phyloP scores from a whole-genome alignment of 1,140 invertebrate species.

The Bombus haemorrhoidalis region DNA sequence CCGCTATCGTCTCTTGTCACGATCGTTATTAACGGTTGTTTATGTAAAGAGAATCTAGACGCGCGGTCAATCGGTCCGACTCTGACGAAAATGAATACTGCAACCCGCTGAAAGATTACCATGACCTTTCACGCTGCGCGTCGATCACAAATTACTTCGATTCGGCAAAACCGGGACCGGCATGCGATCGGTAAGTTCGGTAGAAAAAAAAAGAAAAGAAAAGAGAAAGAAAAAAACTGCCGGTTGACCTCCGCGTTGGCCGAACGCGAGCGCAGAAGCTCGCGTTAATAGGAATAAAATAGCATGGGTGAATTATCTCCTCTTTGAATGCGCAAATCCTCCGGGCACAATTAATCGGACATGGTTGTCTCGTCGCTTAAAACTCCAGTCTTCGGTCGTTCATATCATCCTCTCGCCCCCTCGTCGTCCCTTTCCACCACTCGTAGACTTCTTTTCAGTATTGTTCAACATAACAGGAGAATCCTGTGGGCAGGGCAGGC shows the following conservation, averaged over 20 bases:
- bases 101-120: background rate
- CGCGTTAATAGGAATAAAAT: constrained; percentile 58
- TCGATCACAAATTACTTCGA: too few species aligned
- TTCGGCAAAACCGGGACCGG: too few species aligned
- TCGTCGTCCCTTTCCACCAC: too few species aligned
- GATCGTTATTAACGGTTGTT: constrained; percentile 7
- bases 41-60: background rate
- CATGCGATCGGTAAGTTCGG: background rate
- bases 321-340: constrained; percentile 65
- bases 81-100: background rate
- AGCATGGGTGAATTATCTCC: constrained; percentile 67
- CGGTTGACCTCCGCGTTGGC: background rate
- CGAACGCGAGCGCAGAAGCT: constrained; percentile 21
- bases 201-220: too few species aligned
- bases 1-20: background rate
- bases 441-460: constrained; percentile 47
- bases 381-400: constrained; percentile 10
- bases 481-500: background rate
- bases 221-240: background rate
- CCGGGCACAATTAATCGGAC: constrained; percentile 73
- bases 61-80: background rate
- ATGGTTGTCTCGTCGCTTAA: constrained; percentile 60
- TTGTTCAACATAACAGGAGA: constrained; percentile 52
- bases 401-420: background rate
- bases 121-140: background rate